phyloP scores from a whole-genome alignment of 1,140 invertebrate genomes.

The Drosophila funebris region DNA sequence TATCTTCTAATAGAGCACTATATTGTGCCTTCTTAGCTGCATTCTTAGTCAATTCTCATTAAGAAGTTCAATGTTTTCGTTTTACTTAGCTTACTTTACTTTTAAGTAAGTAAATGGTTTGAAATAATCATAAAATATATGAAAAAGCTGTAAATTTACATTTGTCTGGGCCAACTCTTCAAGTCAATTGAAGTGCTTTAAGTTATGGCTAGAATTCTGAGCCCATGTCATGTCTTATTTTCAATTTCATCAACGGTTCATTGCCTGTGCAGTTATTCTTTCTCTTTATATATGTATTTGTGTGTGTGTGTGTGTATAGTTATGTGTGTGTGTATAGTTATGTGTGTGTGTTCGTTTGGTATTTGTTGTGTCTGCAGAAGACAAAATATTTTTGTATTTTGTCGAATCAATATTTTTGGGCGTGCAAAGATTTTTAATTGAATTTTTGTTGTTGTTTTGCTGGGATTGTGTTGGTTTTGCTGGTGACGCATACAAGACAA shows the following conservation, averaged over 20 bases:
- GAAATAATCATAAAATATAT: no score
- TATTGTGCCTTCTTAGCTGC: no score
- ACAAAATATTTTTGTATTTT: conserved; percentile 42
- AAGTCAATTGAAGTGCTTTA: conserved; percentile 11
- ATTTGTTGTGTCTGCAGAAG: conserved; percentile 42
- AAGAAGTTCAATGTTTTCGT: no score
- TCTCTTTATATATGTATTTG: not conserved
- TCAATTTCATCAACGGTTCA: conserved; percentile 24
- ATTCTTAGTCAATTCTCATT: no score
- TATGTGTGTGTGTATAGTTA: not conserved
- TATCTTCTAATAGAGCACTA: no score
- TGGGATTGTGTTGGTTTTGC: conserved; percentile 25
- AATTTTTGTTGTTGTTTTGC: conserved; percentile 48
- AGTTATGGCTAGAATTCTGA: conserved; percentile 7
- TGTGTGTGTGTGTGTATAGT: not conserved
- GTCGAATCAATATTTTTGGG: conserved; percentile 65
- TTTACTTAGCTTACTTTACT: no score
- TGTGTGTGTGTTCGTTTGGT: conserved; percentile 19
- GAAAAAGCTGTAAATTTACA: not conserved
- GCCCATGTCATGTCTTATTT: conserved; percentile 38
- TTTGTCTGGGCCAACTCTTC: conserved; percentile 9
- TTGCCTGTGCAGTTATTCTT: conserved; percentile 26
- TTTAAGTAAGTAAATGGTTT: no score
- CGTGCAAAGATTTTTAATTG: conserved; percentile 78
- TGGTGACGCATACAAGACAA: conserved; percentile 33